phyloP scores from a whole-genome alignment of 1,140 invertebrate genomes.

The Apis dorsata region DNA sequence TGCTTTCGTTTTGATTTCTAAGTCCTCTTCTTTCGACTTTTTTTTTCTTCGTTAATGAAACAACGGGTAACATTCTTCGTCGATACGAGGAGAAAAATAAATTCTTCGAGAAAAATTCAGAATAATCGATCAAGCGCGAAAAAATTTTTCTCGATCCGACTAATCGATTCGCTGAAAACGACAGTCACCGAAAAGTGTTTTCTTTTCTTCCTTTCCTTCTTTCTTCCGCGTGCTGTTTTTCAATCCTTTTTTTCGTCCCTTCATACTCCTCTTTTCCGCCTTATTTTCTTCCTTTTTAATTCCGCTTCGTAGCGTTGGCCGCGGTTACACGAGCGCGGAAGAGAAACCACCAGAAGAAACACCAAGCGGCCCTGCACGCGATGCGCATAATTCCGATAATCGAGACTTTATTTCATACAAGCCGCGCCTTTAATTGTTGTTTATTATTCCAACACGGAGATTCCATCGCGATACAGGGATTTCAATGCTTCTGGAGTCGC shows the following conservation, averaged over 20 bases:
- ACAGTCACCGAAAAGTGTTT: constrained; percentile 2
- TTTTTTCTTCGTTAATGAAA: too few species aligned
- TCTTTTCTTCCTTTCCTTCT: too few species aligned
- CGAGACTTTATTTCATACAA: constrained; percentile 27
- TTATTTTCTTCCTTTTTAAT: neutral
- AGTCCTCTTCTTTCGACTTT: too few species aligned
- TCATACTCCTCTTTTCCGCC: neutral
- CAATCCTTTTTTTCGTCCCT: too few species aligned
- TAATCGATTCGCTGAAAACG: constrained; percentile 49
- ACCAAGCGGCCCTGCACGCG: constrained; percentile 3
- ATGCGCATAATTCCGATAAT: constrained; percentile 51
- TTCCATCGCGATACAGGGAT: constrained; percentile 10
- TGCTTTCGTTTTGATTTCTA: too few species aligned
- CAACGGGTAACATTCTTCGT: too few species aligned
- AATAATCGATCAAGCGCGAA: constrained; percentile 34
- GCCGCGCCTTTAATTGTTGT: constrained; percentile 35
- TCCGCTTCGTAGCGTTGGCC: neutral
- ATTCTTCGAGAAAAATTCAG: too few species aligned
- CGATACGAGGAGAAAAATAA: too few species aligned
- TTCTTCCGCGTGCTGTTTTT: neutral
- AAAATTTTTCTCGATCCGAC: constrained; percentile 36
- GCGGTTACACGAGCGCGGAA: constrained; percentile 33
- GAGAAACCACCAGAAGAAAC: constrained; percentile 23
- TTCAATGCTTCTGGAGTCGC: constrained; percentile 18
- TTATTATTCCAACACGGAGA: constrained; percentile 16